Base-by-base conservation (phyloP, 1,140 invertebrate genomes). In the Anoplolepis gracilipes region DNA sequence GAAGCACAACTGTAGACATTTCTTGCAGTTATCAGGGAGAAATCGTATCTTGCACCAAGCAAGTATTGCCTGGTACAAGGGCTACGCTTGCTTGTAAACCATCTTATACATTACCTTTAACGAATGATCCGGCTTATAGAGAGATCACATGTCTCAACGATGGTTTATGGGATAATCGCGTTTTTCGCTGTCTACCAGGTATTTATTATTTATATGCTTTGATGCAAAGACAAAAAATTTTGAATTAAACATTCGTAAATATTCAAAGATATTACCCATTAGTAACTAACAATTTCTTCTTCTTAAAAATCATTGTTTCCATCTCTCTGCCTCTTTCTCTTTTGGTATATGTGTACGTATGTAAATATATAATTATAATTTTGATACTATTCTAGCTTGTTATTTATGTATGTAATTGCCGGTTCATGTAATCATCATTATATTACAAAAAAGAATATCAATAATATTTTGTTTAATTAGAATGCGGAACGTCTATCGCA, bases 401-500 rank as follows among this genome's bases (percentile, higher is more conserved):
- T 4, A 36, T 36, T 36, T 36, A 36, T 36, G 6, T 36, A 1
- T 36, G 1, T 36, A 36, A 36, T 36, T 36, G 33, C 3, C 2
- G 33, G 33, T 36, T 39, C 8, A 10, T 39, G 7, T 39, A 39
- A 39, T 39, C 36, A 39, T 8, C 4, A 8, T 10, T 0, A 39
- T 39, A 39, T 53, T 1, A 39, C 7, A 53, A 25, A 8, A 49
- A 25, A 39, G 4, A 46, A 16, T 46, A 46, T 78, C n/a, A 81
- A 81, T 2, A 46, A 46, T 3, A 16, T 85, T 86, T n/a, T 72
- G 57, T 10, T 65, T 72, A 42, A 70, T 73, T 87, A 95, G 95
- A 94, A 79, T 95, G 95, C 73, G 94, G 94, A 16, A 92, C 84
- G 28, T 85, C 92, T 8, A 92, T 93, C 11, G 91, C 95, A 6